phyloP scores from a whole-genome alignment of 1,140 invertebrate genomes.

The Planococcus citri region DNA sequence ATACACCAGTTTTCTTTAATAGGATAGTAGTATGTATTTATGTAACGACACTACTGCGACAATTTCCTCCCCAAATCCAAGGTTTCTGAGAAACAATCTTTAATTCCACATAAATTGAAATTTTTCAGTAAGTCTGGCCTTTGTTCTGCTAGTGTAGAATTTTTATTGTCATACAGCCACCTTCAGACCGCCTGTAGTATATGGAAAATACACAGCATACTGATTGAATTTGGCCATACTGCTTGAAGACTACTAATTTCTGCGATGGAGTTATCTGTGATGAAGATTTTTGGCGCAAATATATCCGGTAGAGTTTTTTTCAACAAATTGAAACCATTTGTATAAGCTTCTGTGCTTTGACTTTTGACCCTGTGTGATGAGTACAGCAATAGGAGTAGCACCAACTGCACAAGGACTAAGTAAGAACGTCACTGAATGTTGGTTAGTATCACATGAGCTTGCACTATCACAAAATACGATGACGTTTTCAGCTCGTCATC shows the following conservation, averaged over 20 bases:
- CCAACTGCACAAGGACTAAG: no score
- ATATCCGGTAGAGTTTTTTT: background rate
- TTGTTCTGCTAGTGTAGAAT: background rate
- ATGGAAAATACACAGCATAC: conserved; percentile 19
- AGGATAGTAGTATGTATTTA: background rate
- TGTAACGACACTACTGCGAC: background rate
- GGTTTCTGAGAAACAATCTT: background rate
- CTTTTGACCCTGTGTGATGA: no score
- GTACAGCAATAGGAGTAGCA: no score
- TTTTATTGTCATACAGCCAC: conserved; percentile 18
- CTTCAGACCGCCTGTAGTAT: conserved; percentile 16
- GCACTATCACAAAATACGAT: no score
- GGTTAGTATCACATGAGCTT: no score
- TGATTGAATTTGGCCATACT: conserved; percentile 9
- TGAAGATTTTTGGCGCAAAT: conserved; percentile 14
- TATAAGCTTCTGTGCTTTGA: conserved; percentile 20
- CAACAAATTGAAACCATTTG: conserved; percentile 9
- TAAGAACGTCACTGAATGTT: no score
- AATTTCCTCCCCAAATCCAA: background rate
- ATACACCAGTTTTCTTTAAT: background rate
- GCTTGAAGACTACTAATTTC: conserved; percentile 14
- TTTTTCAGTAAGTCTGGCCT: no score
- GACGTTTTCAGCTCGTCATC: no score
- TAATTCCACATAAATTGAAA: no score
- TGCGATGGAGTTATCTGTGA: conserved; percentile 17